Evolutionary conservation across 2,888 invertebrate species (phyloP), one percentile per base, ranked within the genome.

Genomic region (Pachycephus smyrnensis): DNA sequence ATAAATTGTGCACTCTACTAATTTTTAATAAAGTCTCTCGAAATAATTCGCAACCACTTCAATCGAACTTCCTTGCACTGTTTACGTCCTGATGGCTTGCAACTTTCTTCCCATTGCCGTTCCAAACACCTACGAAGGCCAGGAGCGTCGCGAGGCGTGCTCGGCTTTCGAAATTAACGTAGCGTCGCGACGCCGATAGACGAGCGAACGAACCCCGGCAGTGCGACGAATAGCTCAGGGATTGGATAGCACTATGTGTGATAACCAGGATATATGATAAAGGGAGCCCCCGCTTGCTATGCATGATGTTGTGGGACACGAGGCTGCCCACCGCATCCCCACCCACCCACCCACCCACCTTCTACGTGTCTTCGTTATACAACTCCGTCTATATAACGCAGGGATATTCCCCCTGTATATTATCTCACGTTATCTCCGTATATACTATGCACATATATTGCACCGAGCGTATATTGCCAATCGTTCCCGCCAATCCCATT

Each of bases 351-450:
- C 40, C 40, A 33, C 37, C 40, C 40, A 40, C 88, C 86, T 88
- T 88, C 89, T 88, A 89, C 89, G 88, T 89, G 89, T 88, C 89
- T 89, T 89, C 87, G 88, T 89, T 88, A 88, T 86, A 82, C 82
- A 80, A 82, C 81, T 82, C 55, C 55, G 33, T 15, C 23, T 55
- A 55, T 23, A 55, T 1, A 55, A 23, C 23, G 9, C 55, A 55
- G 23, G 55, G 23, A 55, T 55, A 55, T 55, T 23, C 55, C 6
- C 69, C 55, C 78, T 40, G 11, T 35, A 35, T 32, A 73, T 69
- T 69, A 36, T 71, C 12, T 37, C 33, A 23, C 55, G 11, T 75
- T 75, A 35, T 75, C 68, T 69, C 35, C 68, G 71, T 73, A 73
- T 74, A 73, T 77, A 55, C 36, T 73, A 74, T 73, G 36, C 77